Percentiles rank a stretch among this genome's conserved stretches.
These are phyloP conservation scores for Indri indri DNA, from an alignment of 2,113 vertebrate genomes.

Conservation along the genomic window DNA sequence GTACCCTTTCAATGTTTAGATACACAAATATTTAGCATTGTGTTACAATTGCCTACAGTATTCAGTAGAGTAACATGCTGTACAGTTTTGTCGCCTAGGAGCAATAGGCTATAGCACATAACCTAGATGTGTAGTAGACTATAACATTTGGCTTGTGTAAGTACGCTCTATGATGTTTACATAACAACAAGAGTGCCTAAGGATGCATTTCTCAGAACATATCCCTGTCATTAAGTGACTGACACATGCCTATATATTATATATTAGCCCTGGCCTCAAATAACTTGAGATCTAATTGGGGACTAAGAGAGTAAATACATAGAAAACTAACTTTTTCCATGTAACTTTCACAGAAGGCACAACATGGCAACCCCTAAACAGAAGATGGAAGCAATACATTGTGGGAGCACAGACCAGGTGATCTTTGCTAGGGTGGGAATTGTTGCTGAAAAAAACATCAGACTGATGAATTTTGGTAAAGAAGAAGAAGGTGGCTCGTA, in stretches of 20 bases:
- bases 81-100: not conserved
- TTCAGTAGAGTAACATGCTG: not conserved
- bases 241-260: not conserved
- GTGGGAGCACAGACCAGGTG: not conserved
- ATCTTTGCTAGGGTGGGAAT: not conserved
- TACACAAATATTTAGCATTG: not conserved
- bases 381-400: not conserved
- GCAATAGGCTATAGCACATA: not conserved
- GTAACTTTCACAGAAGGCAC: not conserved
- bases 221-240: not conserved
- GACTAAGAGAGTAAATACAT: not conserved
- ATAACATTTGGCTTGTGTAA: not conserved
- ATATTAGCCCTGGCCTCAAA: not conserved
- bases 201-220: not conserved
- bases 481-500: not conserved
- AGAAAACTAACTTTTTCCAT: slow-evolving; percentile 20
- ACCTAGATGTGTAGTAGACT: not conserved
- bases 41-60: not conserved
- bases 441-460: not conserved
- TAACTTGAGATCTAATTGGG: not conserved
- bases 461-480: not conserved
- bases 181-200: not conserved
- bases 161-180: not conserved
- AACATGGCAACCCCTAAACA: not conserved
- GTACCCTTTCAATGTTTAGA: not conserved